Base-by-base conservation (phyloP, 2,888 invertebrate species). In the Chamaedrilus cognettii region DNA sequence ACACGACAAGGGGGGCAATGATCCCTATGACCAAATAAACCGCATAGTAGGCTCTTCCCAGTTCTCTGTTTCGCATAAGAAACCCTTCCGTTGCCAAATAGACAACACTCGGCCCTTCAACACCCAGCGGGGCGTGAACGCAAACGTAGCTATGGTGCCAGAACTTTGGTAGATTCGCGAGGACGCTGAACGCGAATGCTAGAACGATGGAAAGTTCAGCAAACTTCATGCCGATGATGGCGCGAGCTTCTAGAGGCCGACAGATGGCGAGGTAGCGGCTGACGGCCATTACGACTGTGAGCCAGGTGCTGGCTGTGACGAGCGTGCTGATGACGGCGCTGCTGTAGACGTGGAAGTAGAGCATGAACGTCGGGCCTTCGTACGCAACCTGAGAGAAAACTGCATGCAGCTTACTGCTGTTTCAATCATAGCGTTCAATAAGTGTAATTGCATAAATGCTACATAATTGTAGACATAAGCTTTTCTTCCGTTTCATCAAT, bases 11-110 rank as follows among this genome's bases (percentile, higher is more conserved):
- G 3, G 80, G 80, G 49, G 78, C 71, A 65, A 80, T 76, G 63
- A 79, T 78, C 68, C 77, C 78, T 31, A 77, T 55, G 28, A 78
- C 72, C 4, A 79, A 76, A 78, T 79, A 80, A 11, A 76, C 34
- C 26, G 31, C 30, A 52, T 35, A 30, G 57, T 66, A 66, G 32
- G 56, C 30, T 30, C 30, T 23, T 7, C 31, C 72, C 5, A 72
- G 50, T 3, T 23, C 23, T 33, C 51, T 26, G 57, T 66, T 42
- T 31, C 35, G 19, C 35, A 55, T 35, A 32, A 66, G 28, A 23
- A 34, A 64, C 15, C 63, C 61, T 34, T 23, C 15, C 15, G 31
- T 15, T 3, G 15, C n/a, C 19, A 28, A n/a, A 60, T 63, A 66
- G 30, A 60, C 30, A n/a, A 26, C 31, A 0, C 28, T 26, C 11